phyloP scores from a whole-genome alignment of 2,888 invertebrate species.

The Odontocolon sp. region DNA sequence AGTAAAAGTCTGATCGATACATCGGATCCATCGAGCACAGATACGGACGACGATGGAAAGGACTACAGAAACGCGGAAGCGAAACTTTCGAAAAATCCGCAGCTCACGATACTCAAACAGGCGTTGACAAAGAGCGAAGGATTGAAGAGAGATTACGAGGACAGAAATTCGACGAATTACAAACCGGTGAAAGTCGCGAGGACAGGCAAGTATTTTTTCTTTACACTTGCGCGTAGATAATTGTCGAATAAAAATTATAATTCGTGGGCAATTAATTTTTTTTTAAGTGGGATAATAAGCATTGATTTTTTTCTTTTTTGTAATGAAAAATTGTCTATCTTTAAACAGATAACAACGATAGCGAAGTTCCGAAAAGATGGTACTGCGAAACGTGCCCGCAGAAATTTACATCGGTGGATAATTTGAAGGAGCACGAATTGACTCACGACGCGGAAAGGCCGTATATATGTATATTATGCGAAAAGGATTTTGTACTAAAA shows the following conservation, averaged over 20 bases:
- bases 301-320: neutral
- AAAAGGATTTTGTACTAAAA: constrained; percentile 80
- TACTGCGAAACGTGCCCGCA: constrained; percentile 76
- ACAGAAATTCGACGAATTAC: constrained; percentile 72
- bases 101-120: constrained; percentile 78
- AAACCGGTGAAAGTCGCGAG: constrained; percentile 76
- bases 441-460: constrained; percentile 77
- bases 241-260: too few relatives aligned
- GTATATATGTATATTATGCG: constrained; percentile 82
- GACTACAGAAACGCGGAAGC: constrained; percentile 80
- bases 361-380: constrained; percentile 73
- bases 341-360: constrained; percentile 58
- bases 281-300: too few relatives aligned
- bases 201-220: constrained; percentile 72
- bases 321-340: too few relatives aligned
- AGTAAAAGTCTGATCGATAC: constrained; percentile 76
- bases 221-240: too few relatives aligned
- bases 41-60: constrained; percentile 76
- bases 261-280: too few relatives aligned
- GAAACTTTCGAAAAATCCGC: constrained; percentile 80
- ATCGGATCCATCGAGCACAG: constrained; percentile 75
- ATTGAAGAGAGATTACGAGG: constrained; percentile 74
- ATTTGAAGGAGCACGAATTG: constrained; percentile 75
- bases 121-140: constrained; percentile 75
- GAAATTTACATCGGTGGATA: constrained; percentile 72